Conservation (phyloP, 2,888 invertebrate species). For the Cremastinae sp. region DNA sequence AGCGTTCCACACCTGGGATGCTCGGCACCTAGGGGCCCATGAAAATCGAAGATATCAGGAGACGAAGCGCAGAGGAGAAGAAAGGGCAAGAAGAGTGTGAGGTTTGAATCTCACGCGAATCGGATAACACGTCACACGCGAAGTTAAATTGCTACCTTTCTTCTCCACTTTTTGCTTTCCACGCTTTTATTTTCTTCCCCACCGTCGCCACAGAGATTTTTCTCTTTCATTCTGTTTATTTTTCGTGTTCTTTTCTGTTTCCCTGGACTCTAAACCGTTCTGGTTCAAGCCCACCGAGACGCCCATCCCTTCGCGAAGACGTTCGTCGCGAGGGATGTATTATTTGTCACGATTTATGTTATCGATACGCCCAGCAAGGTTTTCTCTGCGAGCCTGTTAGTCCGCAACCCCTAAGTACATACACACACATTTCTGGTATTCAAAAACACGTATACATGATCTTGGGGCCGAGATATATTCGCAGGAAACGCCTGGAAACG, state of each 20-base stretch:
- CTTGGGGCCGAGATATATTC: too few species aligned
- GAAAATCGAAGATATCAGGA: slow-evolving; percentile 32
- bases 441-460: too few species aligned
- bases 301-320: slow-evolving; percentile 1
- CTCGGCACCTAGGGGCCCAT: slow-evolving; percentile 37
- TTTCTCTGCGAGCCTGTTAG: slow-evolving; percentile 23
- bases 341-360: slow-evolving; percentile 60
- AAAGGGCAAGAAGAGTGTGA: neutral
- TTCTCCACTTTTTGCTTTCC: slow-evolving; percentile 16
- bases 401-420: slow-evolving; percentile 2
- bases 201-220: slow-evolving; percentile 3
- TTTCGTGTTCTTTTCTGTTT: slow-evolving; percentile 19
- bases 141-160: slow-evolving; percentile 55
- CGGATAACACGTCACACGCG: slow-evolving; percentile 50
- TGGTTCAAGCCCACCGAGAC: slow-evolving; percentile 41
- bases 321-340: slow-evolving; percentile 46
- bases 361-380: slow-evolving; percentile 42
- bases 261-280: slow-evolving; percentile 51
- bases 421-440: slow-evolving; percentile 6
- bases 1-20: slow-evolving; percentile 50
- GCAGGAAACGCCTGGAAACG: neutral
- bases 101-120: slow-evolving; percentile 58
- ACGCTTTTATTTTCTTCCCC: neutral
- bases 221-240: neutral
- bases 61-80: slow-evolving; percentile 16